Conservation (phyloP, 2,888 invertebrate species). For the Alcis repandata region DNA sequence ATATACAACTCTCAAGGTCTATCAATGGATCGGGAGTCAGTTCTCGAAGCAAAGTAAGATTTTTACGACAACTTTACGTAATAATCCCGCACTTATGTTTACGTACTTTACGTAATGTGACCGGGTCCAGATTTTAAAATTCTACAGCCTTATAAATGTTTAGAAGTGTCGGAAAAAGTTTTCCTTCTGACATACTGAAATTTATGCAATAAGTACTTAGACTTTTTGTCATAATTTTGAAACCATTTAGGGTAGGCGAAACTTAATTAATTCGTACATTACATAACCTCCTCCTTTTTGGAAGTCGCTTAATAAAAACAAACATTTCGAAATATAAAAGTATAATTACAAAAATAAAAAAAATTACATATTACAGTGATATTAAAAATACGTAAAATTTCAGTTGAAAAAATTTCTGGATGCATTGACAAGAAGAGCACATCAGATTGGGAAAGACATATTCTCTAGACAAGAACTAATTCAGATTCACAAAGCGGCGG, state of each 20-base stretch:
- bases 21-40: constrained; percentile 92
- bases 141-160: too few relatives aligned
- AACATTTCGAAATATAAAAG: constrained; percentile 3
- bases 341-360: constrained; percentile 17
- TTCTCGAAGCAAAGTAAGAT: constrained; percentile 87
- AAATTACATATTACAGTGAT: constrained; percentile 8
- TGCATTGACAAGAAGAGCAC: constrained; percentile 88
- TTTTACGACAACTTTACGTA: too few relatives aligned
- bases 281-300: too few relatives aligned
- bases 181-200: too few relatives aligned
- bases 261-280: too few relatives aligned
- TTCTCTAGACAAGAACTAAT: constrained; percentile 93
- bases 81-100: too few relatives aligned
- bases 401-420: constrained; percentile 91
- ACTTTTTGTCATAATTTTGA: too few relatives aligned
- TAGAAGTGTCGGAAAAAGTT: too few relatives aligned
- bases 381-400: constrained; percentile 50
- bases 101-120: too few relatives aligned
- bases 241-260: too few relatives aligned
- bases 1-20: constrained; percentile 87
- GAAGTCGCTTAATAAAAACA: constrained; percentile 1
- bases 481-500: constrained; percentile 89
- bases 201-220: too few relatives aligned
- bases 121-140: neutral
- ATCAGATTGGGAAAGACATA: constrained; percentile 88